Evolutionary conservation across 2,888 invertebrate species (phyloP).

Genomic region (Machimus atricapillus): DNA sequence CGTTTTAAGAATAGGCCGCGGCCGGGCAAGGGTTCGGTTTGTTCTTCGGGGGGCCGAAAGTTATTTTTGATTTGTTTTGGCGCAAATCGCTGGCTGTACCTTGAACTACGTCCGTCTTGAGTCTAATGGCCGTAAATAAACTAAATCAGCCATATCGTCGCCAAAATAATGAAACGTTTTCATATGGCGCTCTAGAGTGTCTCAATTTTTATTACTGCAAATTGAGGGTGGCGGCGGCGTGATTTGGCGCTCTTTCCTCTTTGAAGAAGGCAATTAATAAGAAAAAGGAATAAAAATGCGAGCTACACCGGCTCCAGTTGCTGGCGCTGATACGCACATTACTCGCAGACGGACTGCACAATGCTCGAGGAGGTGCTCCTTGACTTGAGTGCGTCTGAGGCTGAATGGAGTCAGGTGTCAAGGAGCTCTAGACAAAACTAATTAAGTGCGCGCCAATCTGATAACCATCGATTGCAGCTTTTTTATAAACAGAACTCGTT

Average conservation of each 20-base stretch:
- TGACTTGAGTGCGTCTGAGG: neutral
- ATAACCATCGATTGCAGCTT: neutral
- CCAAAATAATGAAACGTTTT: slow-evolving; percentile 13
- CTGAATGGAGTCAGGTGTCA: neutral
- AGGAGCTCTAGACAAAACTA: neutral
- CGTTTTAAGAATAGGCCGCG: neutral
- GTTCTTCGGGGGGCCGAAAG: neutral
- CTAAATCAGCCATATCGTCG: slow-evolving; percentile 19
- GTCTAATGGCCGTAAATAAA: slow-evolving; percentile 24
- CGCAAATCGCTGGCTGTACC: neutral
- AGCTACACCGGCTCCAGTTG: neutral
- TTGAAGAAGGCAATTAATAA: neutral
- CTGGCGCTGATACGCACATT: neutral
- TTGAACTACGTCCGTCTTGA: slow-evolving; percentile 21
- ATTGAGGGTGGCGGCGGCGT: neutral
- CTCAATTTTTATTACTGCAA: neutral
- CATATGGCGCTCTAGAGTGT: slow-evolving; percentile 10
- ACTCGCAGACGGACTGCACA: neutral
- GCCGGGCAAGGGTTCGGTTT: neutral
- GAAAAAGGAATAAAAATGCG: neutral
- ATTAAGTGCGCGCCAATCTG: neutral
- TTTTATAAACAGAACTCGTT: neutral
- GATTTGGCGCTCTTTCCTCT: neutral
- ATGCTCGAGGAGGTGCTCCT: neutral
- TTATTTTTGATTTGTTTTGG: slow-evolving; percentile 24